phyloP scores from a whole-genome alignment of 2,888 invertebrate genomes.

The Augochlorella aurata region DNA sequence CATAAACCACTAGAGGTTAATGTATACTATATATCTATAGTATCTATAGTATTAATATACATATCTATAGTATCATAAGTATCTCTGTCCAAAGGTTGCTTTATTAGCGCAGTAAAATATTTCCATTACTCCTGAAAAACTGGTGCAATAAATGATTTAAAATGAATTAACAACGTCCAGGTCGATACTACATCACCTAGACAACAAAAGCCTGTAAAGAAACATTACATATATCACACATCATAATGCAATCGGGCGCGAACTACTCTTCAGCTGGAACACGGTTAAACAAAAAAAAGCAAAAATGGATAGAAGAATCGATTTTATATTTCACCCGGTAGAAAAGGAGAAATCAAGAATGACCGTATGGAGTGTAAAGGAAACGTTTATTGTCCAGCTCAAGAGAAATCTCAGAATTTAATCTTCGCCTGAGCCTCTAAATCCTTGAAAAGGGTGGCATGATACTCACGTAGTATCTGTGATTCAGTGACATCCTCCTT shows the following conservation, averaged over 20 bases:
- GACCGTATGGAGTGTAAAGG: background rate
- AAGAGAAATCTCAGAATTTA: background rate
- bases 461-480: conserved; percentile 80
- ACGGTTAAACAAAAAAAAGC: background rate
- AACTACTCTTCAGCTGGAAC: background rate
- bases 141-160: too few species aligned
- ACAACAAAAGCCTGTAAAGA: background rate
- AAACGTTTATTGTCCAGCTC: conserved; percentile 7
- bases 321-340: background rate
- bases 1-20: too few species aligned
- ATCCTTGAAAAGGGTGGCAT: background rate
- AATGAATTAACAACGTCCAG: too few species aligned
- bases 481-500: conserved; percentile 79
- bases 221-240: too few species aligned
- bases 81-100: too few species aligned
- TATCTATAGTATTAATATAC: too few species aligned
- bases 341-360: background rate
- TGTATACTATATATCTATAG: too few species aligned
- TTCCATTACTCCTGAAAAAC: too few species aligned
- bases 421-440: background rate
- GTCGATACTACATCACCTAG: too few species aligned
- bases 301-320: background rate
- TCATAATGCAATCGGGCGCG: background rate
- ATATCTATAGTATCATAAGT: too few species aligned
- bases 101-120: too few species aligned